A percentile compares a stretch with the other conserved stretches of the same genome.
Evolutionary conservation across 2,113 vertebrate species (phyloP).

Genomic region (Ptilorrhoa leucosticta): DNA sequence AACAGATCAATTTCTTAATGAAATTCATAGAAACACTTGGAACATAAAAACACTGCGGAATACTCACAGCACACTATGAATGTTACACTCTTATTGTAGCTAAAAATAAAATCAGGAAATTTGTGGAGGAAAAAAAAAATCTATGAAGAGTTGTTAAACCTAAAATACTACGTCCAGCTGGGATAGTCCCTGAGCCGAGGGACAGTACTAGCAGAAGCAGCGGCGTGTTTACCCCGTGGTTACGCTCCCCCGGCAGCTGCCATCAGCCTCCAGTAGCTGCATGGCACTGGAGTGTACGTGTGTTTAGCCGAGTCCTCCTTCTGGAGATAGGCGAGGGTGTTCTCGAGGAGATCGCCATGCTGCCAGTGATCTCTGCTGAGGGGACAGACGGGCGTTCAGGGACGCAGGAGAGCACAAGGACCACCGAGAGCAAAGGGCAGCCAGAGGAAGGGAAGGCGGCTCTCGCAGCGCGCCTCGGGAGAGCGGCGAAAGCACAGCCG

Average conservation of each 20-base stretch:
- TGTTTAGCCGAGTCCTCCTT: not conserved
- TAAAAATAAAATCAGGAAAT: not conserved
- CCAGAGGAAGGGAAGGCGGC: not conserved
- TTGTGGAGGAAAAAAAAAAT: not conserved
- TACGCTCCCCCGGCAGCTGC: not conserved
- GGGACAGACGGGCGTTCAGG: not conserved
- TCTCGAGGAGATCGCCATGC: not conserved
- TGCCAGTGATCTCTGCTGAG: not conserved
- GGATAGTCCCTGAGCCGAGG: not conserved
- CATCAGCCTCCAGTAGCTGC: not conserved
- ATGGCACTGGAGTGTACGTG: not conserved
- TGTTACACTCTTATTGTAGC: not conserved
- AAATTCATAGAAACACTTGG: not conserved
- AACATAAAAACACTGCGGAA: not conserved
- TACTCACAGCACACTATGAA: not conserved
- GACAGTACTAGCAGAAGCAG: not conserved
- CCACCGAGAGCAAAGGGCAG: not conserved
- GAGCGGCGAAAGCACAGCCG: not conserved
- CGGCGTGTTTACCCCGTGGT: not conserved
- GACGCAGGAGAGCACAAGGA: not conserved
- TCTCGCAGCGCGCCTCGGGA: not conserved
- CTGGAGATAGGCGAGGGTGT: not conserved
- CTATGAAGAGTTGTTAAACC: not conserved
- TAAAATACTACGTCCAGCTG: not conserved
- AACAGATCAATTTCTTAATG: not conserved